Evolutionary conservation across 2,888 invertebrate genomes (phyloP), one percentile per base, ranked within the genome.

Genomic region (Hololepta plana): DNA sequence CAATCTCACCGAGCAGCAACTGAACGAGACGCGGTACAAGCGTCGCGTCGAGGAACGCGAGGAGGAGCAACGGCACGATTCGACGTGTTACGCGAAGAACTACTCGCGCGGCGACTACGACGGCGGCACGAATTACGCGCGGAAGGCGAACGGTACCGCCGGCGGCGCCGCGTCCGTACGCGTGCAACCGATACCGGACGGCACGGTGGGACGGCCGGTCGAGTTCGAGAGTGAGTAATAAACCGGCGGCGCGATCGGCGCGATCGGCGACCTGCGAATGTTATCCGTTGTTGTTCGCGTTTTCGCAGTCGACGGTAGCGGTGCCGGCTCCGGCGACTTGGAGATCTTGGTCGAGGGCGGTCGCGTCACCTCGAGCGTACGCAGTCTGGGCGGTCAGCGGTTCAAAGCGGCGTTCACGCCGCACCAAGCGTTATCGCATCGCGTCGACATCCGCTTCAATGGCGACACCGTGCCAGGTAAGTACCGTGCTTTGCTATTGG

Each of bases 331-430:
- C 3, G 96, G 95, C 9, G 91, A 93, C 55, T 58, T 96, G 38
- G 95, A 95, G 55, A 81, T 96, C 38, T 68, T 93, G 36, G 91
- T 93, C 5, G 91, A 93, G 45, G 91, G 90, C 19, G 84, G 91
- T 3, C 74, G 88, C 35, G 91, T 95, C 13, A 87, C 90, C 5
- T 93, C 93, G 40, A 87, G 87, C 28, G 91, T 96, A 8, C 68
- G 81, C 35, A 81, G 87, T 30, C 64, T 91, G 24, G 93, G 91
- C 22, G 77, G 79, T 20, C 85, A 91, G 48, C 64, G 80, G 36
- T 87, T 85, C 53, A 65, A 82, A 31, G 95, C 95, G 16, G 80
- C 90, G 8, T 96, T 95, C 54, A 85, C 85, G 12, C 93, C 95
- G 2, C 80, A 82, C 41, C 73, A 87, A 43, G 67, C 77, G 3